Evolutionary conservation across 2,113 vertebrate species (phyloP), one percentile per base, ranked within the genome.

Genomic region (Vulpes lagopus): DNA sequence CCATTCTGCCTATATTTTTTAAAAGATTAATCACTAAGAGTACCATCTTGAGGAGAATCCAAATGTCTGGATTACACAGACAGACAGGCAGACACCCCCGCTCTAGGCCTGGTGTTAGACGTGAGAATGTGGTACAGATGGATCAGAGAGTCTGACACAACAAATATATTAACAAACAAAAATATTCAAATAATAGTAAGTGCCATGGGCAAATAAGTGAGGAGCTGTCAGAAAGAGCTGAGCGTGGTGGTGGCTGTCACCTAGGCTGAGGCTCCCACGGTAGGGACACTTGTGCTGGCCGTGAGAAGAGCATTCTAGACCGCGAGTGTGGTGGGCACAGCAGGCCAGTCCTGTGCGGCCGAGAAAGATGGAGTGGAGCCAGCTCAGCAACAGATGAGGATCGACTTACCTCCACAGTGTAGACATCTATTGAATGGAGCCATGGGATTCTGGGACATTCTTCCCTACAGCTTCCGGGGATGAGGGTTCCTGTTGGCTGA

Each of bases 291-390:
- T 6, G 67, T n/a, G 15, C 67, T 9, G 32, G 8, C 23, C 1
- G 8, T 8, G 38, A 38, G 22, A 25, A 25, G 38, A 27, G 22
- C 73, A 23, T 43, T 7, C 11, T 2, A 15, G 73, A 23, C 1
- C 9, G 60, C 7, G 22, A 20, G 59, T 8, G 59, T 60, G n/a
- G 67, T 8, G 17, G 67, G 67, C 64, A 65, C 27, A 7, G 64
- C 2, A 30, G 8, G 32, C 16, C 16, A 38, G n/a, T 71, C n/a
- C 19, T 5, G 20, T 25, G 60, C 0, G n/a, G 78, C 51, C 15
- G 6, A 49, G 22, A 32, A 8, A 20, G 38, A 27, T 6, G 20
- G 10, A n/a, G 11, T 14, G 0, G 0, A 1, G 5, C 16, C 38
- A 17, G 55, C 35, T 22, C 0, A 0, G 3, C 0, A 6, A 6